Evolutionary conservation across 2,888 invertebrate genomes (phyloP).

Genomic region (Spodoptera exigua): DNA sequence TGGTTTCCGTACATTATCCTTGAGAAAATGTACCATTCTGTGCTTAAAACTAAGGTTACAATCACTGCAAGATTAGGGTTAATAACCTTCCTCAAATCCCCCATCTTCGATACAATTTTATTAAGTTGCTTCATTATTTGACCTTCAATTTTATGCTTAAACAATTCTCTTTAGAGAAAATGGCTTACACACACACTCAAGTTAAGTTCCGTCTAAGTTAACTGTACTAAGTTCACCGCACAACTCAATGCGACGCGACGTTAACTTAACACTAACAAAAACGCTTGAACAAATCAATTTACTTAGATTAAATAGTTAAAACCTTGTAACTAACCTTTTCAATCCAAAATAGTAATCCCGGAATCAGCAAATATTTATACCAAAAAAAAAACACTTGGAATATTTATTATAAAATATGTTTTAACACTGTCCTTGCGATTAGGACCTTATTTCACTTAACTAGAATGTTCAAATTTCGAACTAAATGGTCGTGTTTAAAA

Average conservation of each 20-base stretch:
- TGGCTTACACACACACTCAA: constrained; percentile 36
- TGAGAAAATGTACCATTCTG: constrained; percentile 50
- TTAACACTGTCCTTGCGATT: constrained; percentile 78
- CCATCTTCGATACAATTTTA: constrained; percentile 15
- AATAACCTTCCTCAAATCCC: constrained; percentile 25
- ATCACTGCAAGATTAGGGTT: constrained; percentile 33
- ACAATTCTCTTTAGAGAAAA: constrained; percentile 48
- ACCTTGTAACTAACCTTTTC: constrained; percentile 63
- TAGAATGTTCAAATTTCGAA: constrained; percentile 50
- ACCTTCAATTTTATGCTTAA: constrained; percentile 36
- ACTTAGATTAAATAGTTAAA: constrained; percentile 22
- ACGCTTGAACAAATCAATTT: constrained; percentile 28
- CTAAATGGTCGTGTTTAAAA: constrained; percentile 28
- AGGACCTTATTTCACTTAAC: constrained; percentile 67
- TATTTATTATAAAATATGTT: constrained; percentile 69
- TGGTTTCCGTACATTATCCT: constrained; percentile 57
- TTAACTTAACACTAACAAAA: constrained; percentile 33
- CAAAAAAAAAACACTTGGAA: constrained; percentile 68
- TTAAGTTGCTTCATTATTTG: constrained; percentile 17
- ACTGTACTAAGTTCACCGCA: constrained; percentile 53
- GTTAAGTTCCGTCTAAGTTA: constrained; percentile 53
- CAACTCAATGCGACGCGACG: constrained; percentile 21
- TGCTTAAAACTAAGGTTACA: constrained; percentile 34
- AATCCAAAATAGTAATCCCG: constrained; percentile 74
- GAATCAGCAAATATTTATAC: constrained; percentile 73